These are phyloP conservation scores for Pollenia amentaria DNA, from an alignment of 2,888 invertebrate species.

Conservation along the genomic window DNA sequence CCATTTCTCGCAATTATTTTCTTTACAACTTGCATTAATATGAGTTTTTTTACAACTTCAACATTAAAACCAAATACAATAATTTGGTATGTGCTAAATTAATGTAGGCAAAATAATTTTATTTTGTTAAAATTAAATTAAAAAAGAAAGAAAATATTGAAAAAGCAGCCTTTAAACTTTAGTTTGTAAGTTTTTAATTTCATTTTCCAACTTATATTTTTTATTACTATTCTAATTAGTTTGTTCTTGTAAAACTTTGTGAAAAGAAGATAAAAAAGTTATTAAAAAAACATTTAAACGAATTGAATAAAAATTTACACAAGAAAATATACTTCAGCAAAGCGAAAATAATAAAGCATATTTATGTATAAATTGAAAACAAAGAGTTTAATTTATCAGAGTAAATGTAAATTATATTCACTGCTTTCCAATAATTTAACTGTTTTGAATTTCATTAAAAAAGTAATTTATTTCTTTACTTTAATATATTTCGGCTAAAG, in stretches of 20 bases:
- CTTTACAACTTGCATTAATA: background rate
- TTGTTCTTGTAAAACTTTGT: constrained; percentile 56
- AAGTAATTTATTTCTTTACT: too few relatives aligned
- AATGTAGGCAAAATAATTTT: constrained; percentile 35
- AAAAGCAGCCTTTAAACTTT: constrained; percentile 55
- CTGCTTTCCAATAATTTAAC: too few relatives aligned
- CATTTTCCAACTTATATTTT: constrained; percentile 54
- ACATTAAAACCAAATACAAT: background rate
- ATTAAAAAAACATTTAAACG: constrained; percentile 29
- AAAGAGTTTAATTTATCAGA: background rate
- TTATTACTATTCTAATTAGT: constrained; percentile 32
- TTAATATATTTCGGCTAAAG: too few relatives aligned
- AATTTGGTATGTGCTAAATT: constrained; percentile 7
- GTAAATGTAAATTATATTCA: too few relatives aligned
- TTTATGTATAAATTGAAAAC: constrained; percentile 57
- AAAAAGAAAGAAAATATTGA: constrained; percentile 7
- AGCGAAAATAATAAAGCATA: constrained; percentile 41
- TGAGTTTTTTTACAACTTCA: constrained; percentile 18
- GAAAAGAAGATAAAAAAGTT: constrained; percentile 46
- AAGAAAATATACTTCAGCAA: constrained; percentile 27
- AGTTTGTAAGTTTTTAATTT: constrained; percentile 65
- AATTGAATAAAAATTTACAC: constrained; percentile 46
- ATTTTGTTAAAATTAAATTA: constrained; percentile 44
- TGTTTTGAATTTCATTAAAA: too few relatives aligned
- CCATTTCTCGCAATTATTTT: constrained; percentile 27